Conservation (phyloP, 2,113 vertebrate genomes). For the Calonectris borealis region DNA sequence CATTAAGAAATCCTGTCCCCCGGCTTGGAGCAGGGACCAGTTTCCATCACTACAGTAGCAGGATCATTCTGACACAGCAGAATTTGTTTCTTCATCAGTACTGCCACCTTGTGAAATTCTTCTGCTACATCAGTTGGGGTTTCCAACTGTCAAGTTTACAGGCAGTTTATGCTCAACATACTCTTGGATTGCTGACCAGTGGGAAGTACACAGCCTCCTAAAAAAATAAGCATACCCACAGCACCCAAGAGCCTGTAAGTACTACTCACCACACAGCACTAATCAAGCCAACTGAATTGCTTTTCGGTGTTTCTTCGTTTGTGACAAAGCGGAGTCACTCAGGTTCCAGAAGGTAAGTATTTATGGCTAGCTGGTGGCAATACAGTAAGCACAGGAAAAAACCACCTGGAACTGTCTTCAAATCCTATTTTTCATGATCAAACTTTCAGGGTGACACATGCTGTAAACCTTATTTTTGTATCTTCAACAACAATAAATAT, state of each 20-base stretch:
- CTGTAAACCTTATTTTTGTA: not conserved
- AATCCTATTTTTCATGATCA: not conserved
- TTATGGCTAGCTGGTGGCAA: not conserved
- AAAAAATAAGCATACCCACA: rapidly evolving
- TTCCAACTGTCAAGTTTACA: rapidly evolving
- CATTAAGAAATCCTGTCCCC: no score
- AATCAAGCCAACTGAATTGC: no score
- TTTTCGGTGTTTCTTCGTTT: rapidly evolving
- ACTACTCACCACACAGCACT: rapidly evolving
- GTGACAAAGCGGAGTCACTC: not conserved
- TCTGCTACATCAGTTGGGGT: rapidly evolving
- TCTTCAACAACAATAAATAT: no score
- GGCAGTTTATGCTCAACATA: rapidly evolving
- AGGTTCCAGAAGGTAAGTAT: rapidly evolving
- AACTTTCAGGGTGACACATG: not conserved
- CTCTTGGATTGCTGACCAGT: rapidly evolving
- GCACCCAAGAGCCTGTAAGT: rapidly evolving
- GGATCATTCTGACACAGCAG: not conserved
- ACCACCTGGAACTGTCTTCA: not conserved
- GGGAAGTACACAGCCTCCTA: rapidly evolving
- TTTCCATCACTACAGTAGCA: rapidly evolving
- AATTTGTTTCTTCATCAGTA: not conserved
- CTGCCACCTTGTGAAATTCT: not conserved
- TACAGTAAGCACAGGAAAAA: not conserved
- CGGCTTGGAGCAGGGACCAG: not conserved